Percentiles rank a stretch among this genome's conserved stretches.
These are phyloP conservation scores for Lysiphlebus fabarum DNA, from an alignment of 1,140 invertebrate species.

Conservation along the genomic window DNA sequence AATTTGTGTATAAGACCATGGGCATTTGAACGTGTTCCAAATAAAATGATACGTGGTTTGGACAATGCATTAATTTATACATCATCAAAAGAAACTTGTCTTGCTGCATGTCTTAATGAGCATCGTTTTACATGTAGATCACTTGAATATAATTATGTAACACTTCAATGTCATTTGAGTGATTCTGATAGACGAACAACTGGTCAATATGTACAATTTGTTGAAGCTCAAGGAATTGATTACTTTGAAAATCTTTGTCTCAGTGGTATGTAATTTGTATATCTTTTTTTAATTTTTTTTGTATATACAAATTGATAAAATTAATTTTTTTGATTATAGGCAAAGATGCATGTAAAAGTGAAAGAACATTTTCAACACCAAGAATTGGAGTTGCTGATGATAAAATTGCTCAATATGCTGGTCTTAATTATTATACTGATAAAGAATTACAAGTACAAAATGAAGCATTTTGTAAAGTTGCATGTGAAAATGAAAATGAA, in stretches of 20 bases:
- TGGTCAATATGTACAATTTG: constrained; percentile 78
- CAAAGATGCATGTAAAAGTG: constrained; percentile 77
- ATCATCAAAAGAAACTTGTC: constrained; percentile 88
- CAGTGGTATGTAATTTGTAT: constrained; percentile 59
- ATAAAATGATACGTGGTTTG: constrained; percentile 83
- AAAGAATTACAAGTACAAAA: constrained; percentile 82
- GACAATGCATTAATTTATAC: constrained; percentile 91
- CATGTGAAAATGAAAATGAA: constrained; percentile 89
- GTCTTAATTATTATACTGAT: constrained; percentile 88
- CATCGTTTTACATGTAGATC: constrained; percentile 87
- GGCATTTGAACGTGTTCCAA: constrained; percentile 89
- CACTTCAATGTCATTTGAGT: constrained; percentile 83
- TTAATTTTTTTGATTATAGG: constrained; percentile 42
- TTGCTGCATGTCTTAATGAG: constrained; percentile 89
- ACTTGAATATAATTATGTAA: constrained; percentile 90
- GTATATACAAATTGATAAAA: background rate
- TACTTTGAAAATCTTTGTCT: constrained; percentile 95
- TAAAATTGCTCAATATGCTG: constrained; percentile 86
- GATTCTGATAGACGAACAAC: constrained; percentile 84
- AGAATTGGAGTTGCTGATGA: constrained; percentile 84
- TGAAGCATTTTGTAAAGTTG: constrained; percentile 78
- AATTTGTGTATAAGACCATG: constrained; percentile 87
- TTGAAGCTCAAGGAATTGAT: constrained; percentile 86
- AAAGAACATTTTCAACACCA: constrained; percentile 72
- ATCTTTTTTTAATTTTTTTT: constrained; percentile 2